Percentiles rank a stretch among this genome's conserved stretches.
Evolutionary conservation across 1,140 invertebrate genomes (phyloP).

Genomic region (Druon quercuslanigerum): DNA sequence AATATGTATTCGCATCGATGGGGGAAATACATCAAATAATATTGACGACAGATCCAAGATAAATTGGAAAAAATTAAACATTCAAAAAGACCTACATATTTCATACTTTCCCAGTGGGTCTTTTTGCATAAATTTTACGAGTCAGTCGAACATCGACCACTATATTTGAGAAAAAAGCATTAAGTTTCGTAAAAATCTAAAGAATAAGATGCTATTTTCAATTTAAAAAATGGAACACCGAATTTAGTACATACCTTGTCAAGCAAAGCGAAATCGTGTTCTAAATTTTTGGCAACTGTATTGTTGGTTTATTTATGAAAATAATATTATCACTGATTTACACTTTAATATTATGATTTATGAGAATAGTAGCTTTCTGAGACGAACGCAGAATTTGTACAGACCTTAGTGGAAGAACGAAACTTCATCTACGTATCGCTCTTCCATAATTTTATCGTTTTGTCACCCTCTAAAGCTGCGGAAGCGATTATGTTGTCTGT

Average conservation of each 20-base stretch:
- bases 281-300: background rate
- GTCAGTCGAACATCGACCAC: too few species aligned
- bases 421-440: slow-evolving; percentile 89
- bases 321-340: slow-evolving; percentile 27
- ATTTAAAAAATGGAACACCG: background rate
- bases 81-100: too few species aligned
- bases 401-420: slow-evolving; percentile 32
- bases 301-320: slow-evolving; percentile 12
- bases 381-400: slow-evolving; percentile 46
- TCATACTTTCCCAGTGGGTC: too few species aligned
- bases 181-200: too few species aligned
- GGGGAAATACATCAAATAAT: too few species aligned
- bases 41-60: too few species aligned
- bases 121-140: too few species aligned
- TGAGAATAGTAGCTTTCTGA: slow-evolving; percentile 13
- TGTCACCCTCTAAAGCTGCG: slow-evolving; percentile 98
- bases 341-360: slow-evolving; percentile 26
- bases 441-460: slow-evolving; percentile 99
- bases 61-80: too few species aligned
- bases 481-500: slow-evolving; percentile 99
- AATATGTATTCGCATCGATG: too few species aligned
- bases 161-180: too few species aligned
- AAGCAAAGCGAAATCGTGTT: background rate
- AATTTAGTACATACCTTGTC: background rate
- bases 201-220: too few species aligned